A percentile compares a stretch with the other conserved stretches of the same genome.
Conservation (phyloP, 2,113 vertebrate species). For the Micromys minutus region DNA sequence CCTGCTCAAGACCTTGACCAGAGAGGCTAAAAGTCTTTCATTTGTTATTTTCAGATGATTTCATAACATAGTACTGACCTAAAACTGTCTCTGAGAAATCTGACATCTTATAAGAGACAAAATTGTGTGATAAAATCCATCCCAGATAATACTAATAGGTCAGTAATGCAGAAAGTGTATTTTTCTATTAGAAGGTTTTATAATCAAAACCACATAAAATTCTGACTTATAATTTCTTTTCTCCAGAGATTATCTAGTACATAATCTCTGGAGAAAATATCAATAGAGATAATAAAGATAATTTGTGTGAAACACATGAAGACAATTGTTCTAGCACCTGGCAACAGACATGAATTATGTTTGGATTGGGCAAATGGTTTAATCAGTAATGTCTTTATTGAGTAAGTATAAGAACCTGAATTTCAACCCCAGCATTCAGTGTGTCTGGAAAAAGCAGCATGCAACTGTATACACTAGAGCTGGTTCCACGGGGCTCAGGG, state of each 20-base stretch:
- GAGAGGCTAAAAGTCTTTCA: neutral
- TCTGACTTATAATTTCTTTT: neutral
- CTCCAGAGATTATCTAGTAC: neutral
- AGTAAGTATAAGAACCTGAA: neutral
- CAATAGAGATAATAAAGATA: neutral
- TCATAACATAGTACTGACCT: neutral
- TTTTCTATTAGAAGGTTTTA: neutral
- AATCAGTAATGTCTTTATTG: too few relatives aligned
- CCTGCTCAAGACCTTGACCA: neutral
- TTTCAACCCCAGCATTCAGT: neutral
- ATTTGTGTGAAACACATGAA: neutral
- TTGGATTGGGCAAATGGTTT: too few relatives aligned
- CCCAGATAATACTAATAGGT: neutral
- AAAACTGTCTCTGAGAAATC: neutral
- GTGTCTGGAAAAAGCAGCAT: neutral
- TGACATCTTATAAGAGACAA: neutral
- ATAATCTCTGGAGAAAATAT: neutral
- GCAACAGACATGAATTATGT: neutral
- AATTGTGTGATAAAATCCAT: neutral
- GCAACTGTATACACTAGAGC: too few relatives aligned
- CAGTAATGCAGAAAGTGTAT: neutral
- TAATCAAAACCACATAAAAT: neutral
- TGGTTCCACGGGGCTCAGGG: neutral
- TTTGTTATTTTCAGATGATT: neutral
- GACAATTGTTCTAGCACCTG: neutral